Base-by-base conservation (phyloP, 2,888 invertebrate species). In the Conus canariensis region DNA sequence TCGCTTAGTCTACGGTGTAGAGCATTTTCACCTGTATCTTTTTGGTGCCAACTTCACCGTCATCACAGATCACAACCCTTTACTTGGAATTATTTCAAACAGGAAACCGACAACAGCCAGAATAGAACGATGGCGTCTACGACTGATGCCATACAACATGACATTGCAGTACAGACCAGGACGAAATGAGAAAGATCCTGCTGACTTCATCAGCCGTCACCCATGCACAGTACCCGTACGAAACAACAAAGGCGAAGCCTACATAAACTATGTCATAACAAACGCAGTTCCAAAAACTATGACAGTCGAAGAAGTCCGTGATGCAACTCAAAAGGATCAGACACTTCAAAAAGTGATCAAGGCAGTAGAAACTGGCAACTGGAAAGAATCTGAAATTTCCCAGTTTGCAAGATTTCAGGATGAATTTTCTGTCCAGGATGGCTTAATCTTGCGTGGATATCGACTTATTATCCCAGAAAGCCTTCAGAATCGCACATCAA, bases 1-100 rank as follows among this genome's bases (percentile, higher is more conserved):
- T 94, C 56, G 94, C 93, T 10, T 94, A 16, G 92, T 93, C 4
- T 94, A 92, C 94, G 91, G 91, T 14, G 92, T 80, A 12, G 80
- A 80, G 30, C 80, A 80, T 30, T 45, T 80, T 80, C 80, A 25
- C 12, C 80, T 80, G 92, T 85, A 93, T 94, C 90, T 94, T 93
- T 86, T 94, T 93, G 58, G 85, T 16, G 9, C 19, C 12, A 56
- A 59, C 19, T 85, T 83, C 45, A 83, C 83, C 83, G 45, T 45
- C 45, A 45, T 45, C 45, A 45, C 45, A 45, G 45, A 45, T 45
- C 45, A 45, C 45, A 45, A 4, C 1, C 30, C 30, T 30, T 45
- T 45, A 22, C 45, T 45, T 45, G 45, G 45, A 45, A 45, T 45
- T 45, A 45, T 45, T 45, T 45, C 45, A 45, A 45, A 45, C 45